These are phyloP conservation scores for Drosophila saltans DNA, from an alignment of 1,140 invertebrate genomes.

Conservation along the genomic window DNA sequence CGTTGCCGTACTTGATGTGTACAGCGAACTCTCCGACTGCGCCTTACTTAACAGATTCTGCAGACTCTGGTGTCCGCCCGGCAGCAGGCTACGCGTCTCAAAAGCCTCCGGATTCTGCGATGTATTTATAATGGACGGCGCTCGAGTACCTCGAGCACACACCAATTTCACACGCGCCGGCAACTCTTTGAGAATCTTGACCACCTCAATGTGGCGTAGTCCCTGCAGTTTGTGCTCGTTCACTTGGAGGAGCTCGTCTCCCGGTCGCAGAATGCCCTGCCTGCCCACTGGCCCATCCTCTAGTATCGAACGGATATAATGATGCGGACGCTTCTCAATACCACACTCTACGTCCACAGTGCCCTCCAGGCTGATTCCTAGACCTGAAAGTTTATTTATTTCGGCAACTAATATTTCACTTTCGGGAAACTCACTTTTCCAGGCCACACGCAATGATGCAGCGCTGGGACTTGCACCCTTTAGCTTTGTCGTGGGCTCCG, in stretches of 20 bases:
- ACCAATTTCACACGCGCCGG: constrained; percentile 91
- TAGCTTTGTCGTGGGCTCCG: constrained; percentile 4
- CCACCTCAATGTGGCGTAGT: constrained; percentile 94
- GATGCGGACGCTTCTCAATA: constrained; percentile 91
- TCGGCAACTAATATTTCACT: constrained; percentile 91
- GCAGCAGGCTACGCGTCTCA: constrained; percentile 90
- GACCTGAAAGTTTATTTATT: constrained; percentile 92
- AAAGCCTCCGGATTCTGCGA: constrained; percentile 90
- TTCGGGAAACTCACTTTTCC: constrained; percentile 89
- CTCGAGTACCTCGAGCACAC: constrained; percentile 88
- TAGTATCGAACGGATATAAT: constrained; percentile 93
- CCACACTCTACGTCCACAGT: constrained; percentile 95
- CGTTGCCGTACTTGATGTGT: constrained; percentile 88
- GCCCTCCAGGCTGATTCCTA: constrained; percentile 96
- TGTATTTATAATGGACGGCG: constrained; percentile 88
- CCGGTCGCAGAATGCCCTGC: constrained; percentile 90
- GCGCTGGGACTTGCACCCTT: constrained; percentile 67
- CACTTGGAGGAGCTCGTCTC: constrained; percentile 95
- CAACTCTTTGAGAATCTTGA: constrained; percentile 94
- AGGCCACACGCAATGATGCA: constrained; percentile 84
- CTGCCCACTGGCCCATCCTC: constrained; percentile 94
- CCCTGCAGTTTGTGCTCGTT: constrained; percentile 94
- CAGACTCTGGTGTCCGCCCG: constrained; percentile 89
- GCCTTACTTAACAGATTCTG: constrained; percentile 90
- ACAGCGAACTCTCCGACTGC: constrained; percentile 93